A percentile compares a stretch with the other conserved stretches of the same genome.
phyloP scores from a whole-genome alignment of 1,140 invertebrate species.

The Sweltsa coloradensis region DNA sequence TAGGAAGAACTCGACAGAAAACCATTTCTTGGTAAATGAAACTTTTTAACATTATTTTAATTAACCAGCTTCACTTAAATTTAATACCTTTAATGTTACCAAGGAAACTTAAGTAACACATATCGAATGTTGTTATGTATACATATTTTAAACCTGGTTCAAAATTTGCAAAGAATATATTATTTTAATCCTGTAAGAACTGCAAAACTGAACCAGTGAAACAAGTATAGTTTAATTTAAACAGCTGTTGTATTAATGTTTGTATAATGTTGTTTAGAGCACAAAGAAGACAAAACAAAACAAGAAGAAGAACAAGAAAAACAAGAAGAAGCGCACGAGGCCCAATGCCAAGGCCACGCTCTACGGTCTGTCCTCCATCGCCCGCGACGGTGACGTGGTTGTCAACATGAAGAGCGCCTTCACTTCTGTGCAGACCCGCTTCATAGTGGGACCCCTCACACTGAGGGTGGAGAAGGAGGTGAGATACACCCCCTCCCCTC shows the following conservation, averaged over 20 bases:
- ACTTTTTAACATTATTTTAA: too few relatives aligned
- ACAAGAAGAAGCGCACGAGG: constrained; percentile 2
- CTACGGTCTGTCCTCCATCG: constrained; percentile 61
- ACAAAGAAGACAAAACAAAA: neutral
- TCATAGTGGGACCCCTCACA: constrained; percentile 60
- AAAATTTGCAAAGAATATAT: neutral
- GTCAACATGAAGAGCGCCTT: constrained; percentile 65
- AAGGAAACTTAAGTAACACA: too few relatives aligned
- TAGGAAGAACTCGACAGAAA: too few relatives aligned
- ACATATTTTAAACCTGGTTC: neutral
- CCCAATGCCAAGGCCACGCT: constrained; percentile 57
- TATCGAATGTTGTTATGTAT: neutral
- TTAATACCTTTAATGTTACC: too few relatives aligned
- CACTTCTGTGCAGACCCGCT: constrained; percentile 68
- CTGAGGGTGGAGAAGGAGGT: constrained; percentile 71
- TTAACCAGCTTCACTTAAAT: too few relatives aligned
- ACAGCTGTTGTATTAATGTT: neutral
- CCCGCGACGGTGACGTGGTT: constrained; percentile 60
- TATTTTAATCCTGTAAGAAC: neutral
- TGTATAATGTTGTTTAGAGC: neutral
- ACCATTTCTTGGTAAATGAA: too few relatives aligned
- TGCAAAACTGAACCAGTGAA: neutral
- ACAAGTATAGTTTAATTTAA: neutral
- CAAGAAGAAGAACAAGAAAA: neutral
- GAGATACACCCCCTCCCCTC: constrained; percentile 12